Percentiles rank a stretch among this genome's conserved stretches.
phyloP scores from a whole-genome alignment of 2,113 vertebrate genomes.

The Sceloporus undulatus region DNA sequence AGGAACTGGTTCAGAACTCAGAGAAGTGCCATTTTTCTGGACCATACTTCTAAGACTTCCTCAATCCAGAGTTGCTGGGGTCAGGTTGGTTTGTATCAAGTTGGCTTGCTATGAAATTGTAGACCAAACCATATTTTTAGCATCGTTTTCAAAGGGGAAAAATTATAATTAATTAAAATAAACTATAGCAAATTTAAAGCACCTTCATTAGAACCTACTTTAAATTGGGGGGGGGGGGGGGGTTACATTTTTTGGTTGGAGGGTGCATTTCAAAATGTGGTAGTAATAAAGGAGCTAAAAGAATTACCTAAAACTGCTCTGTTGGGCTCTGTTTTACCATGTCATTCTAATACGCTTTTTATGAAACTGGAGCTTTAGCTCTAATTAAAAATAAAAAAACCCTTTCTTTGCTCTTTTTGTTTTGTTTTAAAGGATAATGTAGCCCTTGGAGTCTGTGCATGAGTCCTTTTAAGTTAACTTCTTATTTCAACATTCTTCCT shows the following conservation, averaged over 20 bases:
- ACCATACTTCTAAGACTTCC: too few species aligned
- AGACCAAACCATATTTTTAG: neutral
- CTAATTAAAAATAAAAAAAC: slow-evolving; percentile 55
- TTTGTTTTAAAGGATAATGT: slow-evolving; percentile 63
- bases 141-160: neutral
- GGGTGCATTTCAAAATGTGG: slow-evolving; percentile 2
- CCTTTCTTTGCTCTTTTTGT: slow-evolving; percentile 46
- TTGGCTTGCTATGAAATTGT: too few species aligned
- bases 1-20: too few species aligned
- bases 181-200: neutral
- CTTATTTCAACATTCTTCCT: slow-evolving; percentile 69
- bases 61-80: too few species aligned
- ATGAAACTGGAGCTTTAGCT: slow-evolving; percentile 57
- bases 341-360: slow-evolving; percentile 63
- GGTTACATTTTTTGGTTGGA: neutral
- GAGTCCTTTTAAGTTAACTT: slow-evolving; percentile 68
- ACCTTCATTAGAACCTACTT: neutral
- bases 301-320: slow-evolving; percentile 40
- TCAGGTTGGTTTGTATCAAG: too few species aligned
- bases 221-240: too few species aligned
- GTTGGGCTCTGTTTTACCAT: slow-evolving; percentile 56
- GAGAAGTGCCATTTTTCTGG: too few species aligned
- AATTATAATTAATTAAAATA: neutral
- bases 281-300: slow-evolving; percentile 51
- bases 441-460: slow-evolving; percentile 49